Conservation (phyloP, 1,140 invertebrate genomes). For the Meloidogyne hapla region DNA sequence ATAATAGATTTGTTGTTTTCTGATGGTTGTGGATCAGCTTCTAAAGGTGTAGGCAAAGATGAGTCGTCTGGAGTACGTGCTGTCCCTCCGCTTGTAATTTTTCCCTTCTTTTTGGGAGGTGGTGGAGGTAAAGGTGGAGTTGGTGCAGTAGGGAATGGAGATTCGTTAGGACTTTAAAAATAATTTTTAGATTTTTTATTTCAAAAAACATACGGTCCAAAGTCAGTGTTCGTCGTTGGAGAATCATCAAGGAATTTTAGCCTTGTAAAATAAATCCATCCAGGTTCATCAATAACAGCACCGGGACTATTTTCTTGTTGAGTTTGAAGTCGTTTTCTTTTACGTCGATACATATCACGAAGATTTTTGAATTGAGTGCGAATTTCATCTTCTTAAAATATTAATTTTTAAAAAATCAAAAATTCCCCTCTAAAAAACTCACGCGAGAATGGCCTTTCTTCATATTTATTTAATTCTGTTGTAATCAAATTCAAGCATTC, state of each 20-base stretch:
- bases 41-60: constrained; percentile 21
- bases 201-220: constrained; percentile 7
- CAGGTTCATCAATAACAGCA: constrained; percentile 26
- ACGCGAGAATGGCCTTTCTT: constrained; percentile 29
- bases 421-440: background rate
- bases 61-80: background rate
- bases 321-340: constrained; percentile 17
- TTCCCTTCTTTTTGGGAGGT: constrained; percentile 27
- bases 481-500: constrained; percentile 31
- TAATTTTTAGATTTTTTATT: background rate
- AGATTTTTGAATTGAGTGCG: constrained; percentile 44
- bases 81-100: background rate
- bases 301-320: constrained; percentile 16
- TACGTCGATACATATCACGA: constrained; percentile 36
- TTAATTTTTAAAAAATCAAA: background rate
- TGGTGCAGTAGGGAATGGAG: background rate
- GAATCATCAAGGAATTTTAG: constrained; percentile 37
- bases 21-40: constrained; percentile 9
- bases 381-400: constrained; percentile 36
- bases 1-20: background rate
- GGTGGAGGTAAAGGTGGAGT: background rate
- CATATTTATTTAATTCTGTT: constrained; percentile 32
- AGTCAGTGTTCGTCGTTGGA: background rate
- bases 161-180: background rate
- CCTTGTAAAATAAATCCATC: constrained; percentile 34